Percentiles rank a stretch among this genome's conserved stretches.
phyloP scores from a whole-genome alignment of 2,888 invertebrate genomes.

The Pecten maximus region DNA sequence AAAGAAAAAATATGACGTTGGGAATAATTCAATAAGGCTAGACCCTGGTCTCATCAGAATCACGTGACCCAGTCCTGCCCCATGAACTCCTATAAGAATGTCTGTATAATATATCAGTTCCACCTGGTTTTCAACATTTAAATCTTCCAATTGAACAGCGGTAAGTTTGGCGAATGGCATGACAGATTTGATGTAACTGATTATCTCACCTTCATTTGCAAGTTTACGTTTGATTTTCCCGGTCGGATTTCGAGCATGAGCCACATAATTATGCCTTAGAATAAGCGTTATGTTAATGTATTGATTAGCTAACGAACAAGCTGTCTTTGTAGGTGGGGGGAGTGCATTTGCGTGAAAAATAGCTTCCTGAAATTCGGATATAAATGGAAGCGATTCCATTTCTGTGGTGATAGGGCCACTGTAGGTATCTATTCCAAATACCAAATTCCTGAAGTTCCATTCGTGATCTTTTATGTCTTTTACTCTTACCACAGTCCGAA shows the following conservation, averaged over 20 bases:
- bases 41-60: not conserved
- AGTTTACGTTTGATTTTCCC: conserved; percentile 33
- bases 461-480: not conserved
- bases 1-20: not conserved
- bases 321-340: not conserved
- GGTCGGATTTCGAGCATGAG: conserved; percentile 37
- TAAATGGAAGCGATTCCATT: not conserved
- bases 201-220: conserved; percentile 30
- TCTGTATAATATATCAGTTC: conserved; percentile 36
- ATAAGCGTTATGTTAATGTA: conserved; percentile 37
- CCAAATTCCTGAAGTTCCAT: not conserved
- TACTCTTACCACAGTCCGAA: not conserved
- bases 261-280: conserved; percentile 37
- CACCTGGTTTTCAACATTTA: conserved; percentile 21
- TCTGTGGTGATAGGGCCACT: conserved; percentile 2
- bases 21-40: not conserved
- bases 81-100: not conserved
- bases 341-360: not conserved
- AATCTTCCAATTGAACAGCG: conserved; percentile 36
- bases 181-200: not conserved
- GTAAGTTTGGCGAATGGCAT: not conserved
- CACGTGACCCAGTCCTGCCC: not conserved
- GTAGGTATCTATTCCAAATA: conserved; percentile 1
- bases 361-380: conserved; percentile 36
- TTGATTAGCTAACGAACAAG: not conserved